Evolutionary conservation across 1,140 invertebrate genomes (phyloP).

Genomic region (Triops cancriformis): DNA sequence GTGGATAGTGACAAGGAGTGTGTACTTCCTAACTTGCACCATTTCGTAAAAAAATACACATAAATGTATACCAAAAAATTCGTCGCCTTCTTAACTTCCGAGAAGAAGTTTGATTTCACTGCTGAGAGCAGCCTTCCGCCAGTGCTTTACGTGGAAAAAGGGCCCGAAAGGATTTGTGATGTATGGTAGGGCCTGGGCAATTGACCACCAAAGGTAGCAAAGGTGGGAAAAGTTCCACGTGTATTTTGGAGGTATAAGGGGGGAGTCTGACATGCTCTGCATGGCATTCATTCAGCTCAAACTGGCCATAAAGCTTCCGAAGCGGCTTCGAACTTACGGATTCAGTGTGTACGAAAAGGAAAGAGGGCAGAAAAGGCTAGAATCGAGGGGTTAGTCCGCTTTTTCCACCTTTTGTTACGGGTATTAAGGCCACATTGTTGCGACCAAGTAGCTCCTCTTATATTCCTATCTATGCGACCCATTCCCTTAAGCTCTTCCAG

Average conservation of each 20-base stretch:
- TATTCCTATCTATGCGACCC: not conserved
- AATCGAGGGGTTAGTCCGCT: slow-evolving; percentile 2
- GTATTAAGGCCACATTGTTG: not conserved
- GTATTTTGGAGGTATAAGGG: not conserved
- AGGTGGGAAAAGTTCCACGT: slow-evolving; percentile 12
- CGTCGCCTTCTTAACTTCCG: too few relatives aligned
- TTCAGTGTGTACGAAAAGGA: not conserved
- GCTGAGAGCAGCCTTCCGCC: not conserved
- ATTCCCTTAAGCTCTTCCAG: not conserved
- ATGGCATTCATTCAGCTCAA: not conserved
- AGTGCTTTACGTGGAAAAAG: not conserved
- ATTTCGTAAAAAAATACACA: too few relatives aligned
- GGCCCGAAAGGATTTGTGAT: not conserved
- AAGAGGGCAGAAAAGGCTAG: not conserved
- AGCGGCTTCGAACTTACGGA: not conserved
- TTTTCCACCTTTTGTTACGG: slow-evolving; percentile 10
- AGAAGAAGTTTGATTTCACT: too few relatives aligned
- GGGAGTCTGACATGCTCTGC: not conserved
- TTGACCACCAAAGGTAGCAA: slow-evolving; percentile 5
- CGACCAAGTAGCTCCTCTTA: slow-evolving; percentile 13
- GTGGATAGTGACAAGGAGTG: too few relatives aligned
- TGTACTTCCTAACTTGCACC: too few relatives aligned
- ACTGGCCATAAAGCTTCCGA: slow-evolving; percentile 5
- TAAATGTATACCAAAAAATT: too few relatives aligned
- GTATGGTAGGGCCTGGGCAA: not conserved